A percentile compares a stretch with the other conserved stretches of the same genome.
Conservation (phyloP, 2,797 vertebrate genomes). For the Simalia tracyae region DNA sequence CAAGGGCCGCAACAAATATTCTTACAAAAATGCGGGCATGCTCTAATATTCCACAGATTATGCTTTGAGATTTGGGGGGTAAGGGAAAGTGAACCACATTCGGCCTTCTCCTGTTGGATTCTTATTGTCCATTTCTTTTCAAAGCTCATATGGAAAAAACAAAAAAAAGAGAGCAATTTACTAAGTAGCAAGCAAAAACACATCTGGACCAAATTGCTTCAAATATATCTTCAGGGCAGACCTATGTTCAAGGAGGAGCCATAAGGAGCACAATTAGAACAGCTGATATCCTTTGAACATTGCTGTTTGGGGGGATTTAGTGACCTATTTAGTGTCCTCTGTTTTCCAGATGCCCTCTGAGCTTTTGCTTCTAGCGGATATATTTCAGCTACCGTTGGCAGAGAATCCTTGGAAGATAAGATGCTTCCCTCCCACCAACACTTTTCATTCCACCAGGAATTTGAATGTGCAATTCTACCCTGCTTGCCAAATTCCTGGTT, state of each 20-base stretch:
- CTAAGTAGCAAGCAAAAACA: slow-evolving; percentile 36
- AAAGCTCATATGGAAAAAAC: too few species aligned
- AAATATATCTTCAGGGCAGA: slow-evolving; percentile 30
- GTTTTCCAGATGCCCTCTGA: background rate
- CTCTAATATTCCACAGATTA: too few species aligned
- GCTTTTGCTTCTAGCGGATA: background rate
- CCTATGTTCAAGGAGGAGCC: slow-evolving; percentile 21
- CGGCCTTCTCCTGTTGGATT: slow-evolving; percentile 37
- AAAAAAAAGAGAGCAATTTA: slow-evolving; percentile 38
- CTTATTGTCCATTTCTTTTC: slow-evolving; percentile 16
- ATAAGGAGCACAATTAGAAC: background rate
- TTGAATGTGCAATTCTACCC: too few species aligned
- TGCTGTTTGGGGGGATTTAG: background rate
- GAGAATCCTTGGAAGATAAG: background rate
- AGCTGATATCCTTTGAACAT: slow-evolving; percentile 1
- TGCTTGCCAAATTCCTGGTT: too few species aligned
- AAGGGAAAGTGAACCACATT: slow-evolving; percentile 25
- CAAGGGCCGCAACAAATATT: too few species aligned
- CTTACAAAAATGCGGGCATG: too few species aligned
- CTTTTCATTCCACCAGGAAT: background rate
- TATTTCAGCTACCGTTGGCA: background rate
- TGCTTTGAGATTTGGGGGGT: background rate
- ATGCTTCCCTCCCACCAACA: too few species aligned
- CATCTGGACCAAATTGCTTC: slow-evolving; percentile 31
- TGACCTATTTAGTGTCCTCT: background rate